Evolutionary conservation across 2,113 vertebrate genomes (phyloP), one percentile per base, ranked within the genome.

Genomic region (Theristicus caerulescens): DNA sequence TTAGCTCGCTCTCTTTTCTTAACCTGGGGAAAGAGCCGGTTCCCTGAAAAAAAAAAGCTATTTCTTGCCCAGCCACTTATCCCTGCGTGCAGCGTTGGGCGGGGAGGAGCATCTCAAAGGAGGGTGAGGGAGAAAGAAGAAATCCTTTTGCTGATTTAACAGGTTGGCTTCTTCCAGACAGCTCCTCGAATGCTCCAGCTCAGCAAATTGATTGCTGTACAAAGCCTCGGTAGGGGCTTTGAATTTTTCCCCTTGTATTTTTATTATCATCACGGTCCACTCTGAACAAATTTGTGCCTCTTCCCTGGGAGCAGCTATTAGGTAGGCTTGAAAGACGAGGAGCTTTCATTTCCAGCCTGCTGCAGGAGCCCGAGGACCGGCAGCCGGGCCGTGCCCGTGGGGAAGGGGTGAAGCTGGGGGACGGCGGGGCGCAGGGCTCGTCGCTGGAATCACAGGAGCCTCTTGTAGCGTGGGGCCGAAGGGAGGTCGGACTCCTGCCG

Each of bases 271-370:
- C 85, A 27, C 47, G 8, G 72, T 42, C 86, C 40, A 7, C 49
- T 58, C 72, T 20, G 82, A 70, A 66, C 54, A 20, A 61, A 66
- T 74, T 42, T 85, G 8, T 54, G 90, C 86, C 74, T 90, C 91
- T 76, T 71, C 55, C 89, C 83, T 46, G 88, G 36, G 87, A 92
- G 90, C 57, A 27, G 55, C 94, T 95, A 69, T 93, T 84, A 88
- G 93, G 62, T 64, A 81, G 81, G 77, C 94, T 44, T 84, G 91
- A 71, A 62, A 73, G 76, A 93, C 42, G 78, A 71, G 77, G 79
- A 84, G 61, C 59, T 82, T 81, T 73, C 59, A 29, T 92, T 92
- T 87, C 42, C 58, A 11, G 40, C 15, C 42, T 6, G 40, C 58
- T 31, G 27, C 57, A 14, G 57, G 65, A 36, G 17, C 34, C 32